Conservation (phyloP, 2,113 vertebrate species). For the Dunckerocampus dactyliophorus region DNA sequence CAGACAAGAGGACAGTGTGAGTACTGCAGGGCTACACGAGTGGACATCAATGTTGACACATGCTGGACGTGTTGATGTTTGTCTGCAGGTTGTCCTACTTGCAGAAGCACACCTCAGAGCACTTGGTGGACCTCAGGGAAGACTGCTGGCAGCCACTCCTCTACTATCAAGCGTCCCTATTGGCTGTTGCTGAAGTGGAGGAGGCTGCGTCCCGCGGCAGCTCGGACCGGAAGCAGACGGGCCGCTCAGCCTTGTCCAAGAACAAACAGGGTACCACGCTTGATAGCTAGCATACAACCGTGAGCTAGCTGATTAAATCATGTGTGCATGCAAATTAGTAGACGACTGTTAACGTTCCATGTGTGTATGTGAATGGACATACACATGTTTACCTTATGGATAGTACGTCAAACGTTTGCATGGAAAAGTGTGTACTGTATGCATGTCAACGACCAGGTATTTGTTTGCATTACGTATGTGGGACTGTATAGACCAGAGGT, state of each 20-base stretch:
- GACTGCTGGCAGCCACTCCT: slow-evolving; percentile 79
- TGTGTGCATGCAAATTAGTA: too few species aligned
- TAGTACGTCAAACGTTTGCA: too few species aligned
- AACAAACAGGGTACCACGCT: slow-evolving; percentile 71
- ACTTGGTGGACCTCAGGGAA: slow-evolving; percentile 66
- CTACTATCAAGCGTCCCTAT: slow-evolving; percentile 79
- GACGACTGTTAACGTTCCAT: too few species aligned
- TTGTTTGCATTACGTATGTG: too few species aligned
- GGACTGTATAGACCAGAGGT: too few species aligned
- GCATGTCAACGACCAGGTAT: too few species aligned
- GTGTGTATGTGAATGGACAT: too few species aligned
- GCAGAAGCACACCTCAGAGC: slow-evolving; percentile 75
- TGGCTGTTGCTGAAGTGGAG: slow-evolving; percentile 79
- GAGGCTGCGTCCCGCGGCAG: slow-evolving; percentile 73
- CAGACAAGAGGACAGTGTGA: slow-evolving; percentile 90
- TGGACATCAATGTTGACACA: not conserved
- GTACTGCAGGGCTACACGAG: slow-evolving; percentile 33
- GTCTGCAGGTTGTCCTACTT: slow-evolving; percentile 76
- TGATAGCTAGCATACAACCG: too few species aligned
- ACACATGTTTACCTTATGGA: too few species aligned
- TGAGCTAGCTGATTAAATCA: too few species aligned
- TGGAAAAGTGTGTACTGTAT: too few species aligned
- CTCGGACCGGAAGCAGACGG: slow-evolving; percentile 65
- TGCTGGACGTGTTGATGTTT: not conserved
- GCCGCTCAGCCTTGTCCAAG: slow-evolving; percentile 64